phyloP scores from a whole-genome alignment of 2,797 vertebrate species.

The Urocyon cinereoargenteus region DNA sequence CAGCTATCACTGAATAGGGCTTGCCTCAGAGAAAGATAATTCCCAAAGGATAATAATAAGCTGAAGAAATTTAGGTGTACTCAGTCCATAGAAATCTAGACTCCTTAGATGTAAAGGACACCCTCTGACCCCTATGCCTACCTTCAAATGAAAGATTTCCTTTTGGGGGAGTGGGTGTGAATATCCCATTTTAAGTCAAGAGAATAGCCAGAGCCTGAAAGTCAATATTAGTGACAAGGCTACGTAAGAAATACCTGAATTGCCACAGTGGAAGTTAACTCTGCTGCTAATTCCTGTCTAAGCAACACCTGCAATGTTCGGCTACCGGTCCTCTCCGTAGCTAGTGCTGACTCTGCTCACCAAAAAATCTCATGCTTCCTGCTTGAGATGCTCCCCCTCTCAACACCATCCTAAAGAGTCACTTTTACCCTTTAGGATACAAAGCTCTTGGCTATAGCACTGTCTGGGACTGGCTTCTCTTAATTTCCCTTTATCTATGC shows the following conservation, averaged over 20 bases:
- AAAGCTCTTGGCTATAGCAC: background rate
- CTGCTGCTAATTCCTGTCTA: background rate
- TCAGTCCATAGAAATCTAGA: background rate
- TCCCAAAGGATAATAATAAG: background rate
- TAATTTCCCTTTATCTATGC: background rate
- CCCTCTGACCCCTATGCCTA: background rate
- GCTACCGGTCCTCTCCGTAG: accelerated
- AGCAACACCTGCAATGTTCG: background rate
- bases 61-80: background rate
- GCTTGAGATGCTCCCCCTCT: background rate
- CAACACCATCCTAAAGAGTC: background rate
- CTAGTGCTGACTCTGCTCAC: too few species aligned
- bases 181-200: background rate
- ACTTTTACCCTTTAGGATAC: background rate
- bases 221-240: background rate
- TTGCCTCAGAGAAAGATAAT: conserved; percentile 26
- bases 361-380: accelerated
- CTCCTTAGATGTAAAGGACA: conserved; percentile 1
- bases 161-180: background rate
- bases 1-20: background rate
- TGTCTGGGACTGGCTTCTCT: background rate
- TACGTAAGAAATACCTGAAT: background rate
- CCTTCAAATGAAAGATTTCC: background rate
- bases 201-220: background rate
- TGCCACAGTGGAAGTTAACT: background rate